Evolutionary conservation across 2,888 invertebrate genomes (phyloP).

Genomic region (Anagyrus pseudococci): DNA sequence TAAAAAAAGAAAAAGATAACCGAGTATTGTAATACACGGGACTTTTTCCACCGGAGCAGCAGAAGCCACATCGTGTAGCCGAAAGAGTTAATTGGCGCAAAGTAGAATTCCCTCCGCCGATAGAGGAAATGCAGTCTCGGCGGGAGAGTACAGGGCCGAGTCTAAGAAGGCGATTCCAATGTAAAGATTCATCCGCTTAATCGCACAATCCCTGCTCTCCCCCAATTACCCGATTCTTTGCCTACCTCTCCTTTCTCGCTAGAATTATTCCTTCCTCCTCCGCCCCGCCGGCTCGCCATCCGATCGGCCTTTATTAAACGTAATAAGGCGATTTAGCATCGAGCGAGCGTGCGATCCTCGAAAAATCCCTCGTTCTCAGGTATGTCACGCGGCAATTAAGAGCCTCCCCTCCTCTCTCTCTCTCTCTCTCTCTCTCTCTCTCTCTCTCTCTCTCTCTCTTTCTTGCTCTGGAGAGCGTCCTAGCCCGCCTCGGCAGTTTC

Average conservation of each 20-base stretch:
- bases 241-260: background rate
- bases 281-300: background rate
- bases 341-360: constrained; percentile 22
- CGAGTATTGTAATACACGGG: no score
- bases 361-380: constrained; percentile 35
- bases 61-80: no score
- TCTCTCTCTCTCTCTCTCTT: no score
- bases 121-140: background rate
- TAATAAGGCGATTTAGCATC: constrained; percentile 36
- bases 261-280: background rate
- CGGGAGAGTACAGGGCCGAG: background rate
- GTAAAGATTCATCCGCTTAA: constrained; percentile 15
- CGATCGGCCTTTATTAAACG: constrained; percentile 30
- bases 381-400: constrained; percentile 37
- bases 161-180: background rate
- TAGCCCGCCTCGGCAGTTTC: no score
- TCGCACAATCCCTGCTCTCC: background rate
- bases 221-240: background rate
- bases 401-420: background rate
- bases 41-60: no score
- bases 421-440: no score
- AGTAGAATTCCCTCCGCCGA: no score
- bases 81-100: no score
- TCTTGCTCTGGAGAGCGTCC: no score
- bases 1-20: no score